Evolutionary conservation across 2,113 vertebrate species (phyloP).

Genomic region (Hystrix brachyura): DNA sequence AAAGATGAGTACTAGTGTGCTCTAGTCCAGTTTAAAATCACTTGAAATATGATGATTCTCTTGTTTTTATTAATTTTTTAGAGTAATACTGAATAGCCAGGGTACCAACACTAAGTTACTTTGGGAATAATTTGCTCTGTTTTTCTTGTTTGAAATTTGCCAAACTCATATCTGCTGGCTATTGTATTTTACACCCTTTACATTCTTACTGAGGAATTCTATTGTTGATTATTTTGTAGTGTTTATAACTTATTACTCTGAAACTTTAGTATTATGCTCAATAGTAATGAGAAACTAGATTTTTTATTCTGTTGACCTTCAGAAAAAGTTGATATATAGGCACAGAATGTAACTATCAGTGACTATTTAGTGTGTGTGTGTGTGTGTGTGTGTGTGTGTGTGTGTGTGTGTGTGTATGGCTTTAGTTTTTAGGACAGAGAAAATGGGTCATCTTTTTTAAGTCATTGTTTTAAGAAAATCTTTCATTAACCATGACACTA

Average conservation of each 20-base stretch:
- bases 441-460: conserved; percentile 4
- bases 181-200: neutral
- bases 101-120: neutral
- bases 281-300: neutral
- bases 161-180: neutral
- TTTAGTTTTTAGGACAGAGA: conserved; percentile 45
- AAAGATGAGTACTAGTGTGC: neutral
- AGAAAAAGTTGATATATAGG: neutral
- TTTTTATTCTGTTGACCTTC: neutral
- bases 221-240: neutral
- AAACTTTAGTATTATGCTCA: neutral
- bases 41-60: neutral
- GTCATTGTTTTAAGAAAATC: neutral
- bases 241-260: conserved; percentile 4
- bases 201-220: conserved; percentile 36
- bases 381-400: neutral
- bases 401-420: neutral
- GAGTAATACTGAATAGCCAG: neutral
- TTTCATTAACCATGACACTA: neutral
- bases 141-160: conserved; percentile 56
- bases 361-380: too few species aligned
- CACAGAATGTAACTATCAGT: neutral
- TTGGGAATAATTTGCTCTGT: neutral
- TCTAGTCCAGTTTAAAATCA: neutral
- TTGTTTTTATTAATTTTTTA: conserved; percentile 43